Evolutionary conservation across 2,888 invertebrate species (phyloP).

Genomic region (Trissonchulus sp.): DNA sequence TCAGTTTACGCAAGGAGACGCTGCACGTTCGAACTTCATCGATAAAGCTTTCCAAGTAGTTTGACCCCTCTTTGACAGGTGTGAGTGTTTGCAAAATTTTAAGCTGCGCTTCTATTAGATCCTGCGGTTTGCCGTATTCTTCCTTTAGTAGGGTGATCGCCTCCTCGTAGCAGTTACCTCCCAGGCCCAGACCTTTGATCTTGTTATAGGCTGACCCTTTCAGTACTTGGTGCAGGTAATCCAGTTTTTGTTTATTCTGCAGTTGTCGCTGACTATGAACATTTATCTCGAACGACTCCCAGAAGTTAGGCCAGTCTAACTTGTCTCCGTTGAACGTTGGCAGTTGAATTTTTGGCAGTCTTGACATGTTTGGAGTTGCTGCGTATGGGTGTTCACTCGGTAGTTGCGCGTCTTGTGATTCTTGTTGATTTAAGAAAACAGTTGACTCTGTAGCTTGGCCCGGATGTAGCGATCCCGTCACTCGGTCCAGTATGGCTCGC

Average conservation of each 20-base stretch:
- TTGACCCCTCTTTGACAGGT: background rate
- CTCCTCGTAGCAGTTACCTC: background rate
- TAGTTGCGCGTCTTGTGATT: too few species aligned
- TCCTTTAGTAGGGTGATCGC: background rate
- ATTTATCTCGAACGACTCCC: conserved; percentile 1
- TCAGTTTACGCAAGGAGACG: background rate
- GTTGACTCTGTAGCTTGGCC: too few species aligned
- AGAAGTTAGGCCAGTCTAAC: background rate
- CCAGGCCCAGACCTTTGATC: conserved; percentile 10
- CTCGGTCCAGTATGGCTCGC: too few species aligned
- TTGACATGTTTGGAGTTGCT: too few species aligned
- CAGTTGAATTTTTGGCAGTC: conserved; percentile 5
- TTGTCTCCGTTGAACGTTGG: background rate
- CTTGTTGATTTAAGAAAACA: too few species aligned
- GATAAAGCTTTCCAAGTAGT: background rate
- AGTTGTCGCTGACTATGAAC: background rate
- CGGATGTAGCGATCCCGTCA: too few species aligned
- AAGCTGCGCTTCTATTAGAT: too few species aligned
- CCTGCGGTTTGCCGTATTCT: background rate
- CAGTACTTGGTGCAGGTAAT: conserved; percentile 13
- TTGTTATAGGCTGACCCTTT: background rate
- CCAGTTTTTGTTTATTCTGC: conserved; percentile 3
- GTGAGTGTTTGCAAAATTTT: background rate
- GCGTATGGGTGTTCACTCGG: too few species aligned
- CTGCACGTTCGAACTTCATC: background rate